Percentiles rank a stretch among this genome's conserved stretches.
These are phyloP conservation scores for Synanthedon myopaeformis DNA, from an alignment of 2,888 invertebrate species.

Conservation along the genomic window DNA sequence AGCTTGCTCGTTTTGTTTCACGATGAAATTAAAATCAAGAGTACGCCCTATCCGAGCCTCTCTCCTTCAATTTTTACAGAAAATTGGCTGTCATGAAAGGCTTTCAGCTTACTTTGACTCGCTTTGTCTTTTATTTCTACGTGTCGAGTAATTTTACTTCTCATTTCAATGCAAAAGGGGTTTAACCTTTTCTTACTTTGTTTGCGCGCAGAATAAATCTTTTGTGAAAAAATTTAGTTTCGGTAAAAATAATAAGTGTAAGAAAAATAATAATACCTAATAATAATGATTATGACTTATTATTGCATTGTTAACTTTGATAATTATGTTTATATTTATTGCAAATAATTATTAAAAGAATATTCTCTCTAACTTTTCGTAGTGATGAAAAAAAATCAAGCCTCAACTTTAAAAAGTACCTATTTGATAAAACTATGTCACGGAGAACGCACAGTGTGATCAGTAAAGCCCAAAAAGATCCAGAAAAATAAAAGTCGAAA, in stretches of 20 bases:
- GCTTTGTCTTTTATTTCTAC: background rate
- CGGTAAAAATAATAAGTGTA: too few species aligned
- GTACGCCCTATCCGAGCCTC: slow-evolving; percentile 8
- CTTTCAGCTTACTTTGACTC: slow-evolving; percentile 12
- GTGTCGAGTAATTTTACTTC: slow-evolving; percentile 7
- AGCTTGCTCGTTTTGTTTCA: slow-evolving; percentile 21
- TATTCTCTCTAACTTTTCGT: background rate
- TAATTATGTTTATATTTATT: too few species aligned
- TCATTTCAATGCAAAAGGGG: slow-evolving; percentile 3
- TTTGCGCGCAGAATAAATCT: background rate
- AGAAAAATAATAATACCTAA: too few species aligned
- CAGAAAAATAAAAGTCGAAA: background rate
- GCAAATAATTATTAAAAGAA: too few species aligned
- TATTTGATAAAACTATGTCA: background rate
- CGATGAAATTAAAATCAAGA: slow-evolving; percentile 32
- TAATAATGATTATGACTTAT: too few species aligned
- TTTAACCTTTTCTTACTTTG: too few species aligned
- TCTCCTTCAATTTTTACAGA: slow-evolving; percentile 20
- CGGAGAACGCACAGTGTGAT: background rate
- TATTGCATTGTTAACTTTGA: too few species aligned
- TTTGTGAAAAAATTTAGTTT: background rate
- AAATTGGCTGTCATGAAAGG: slow-evolving; percentile 18
- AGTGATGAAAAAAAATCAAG: background rate
- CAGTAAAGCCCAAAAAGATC: background rate
- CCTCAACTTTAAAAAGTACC: background rate